Conservation (phyloP, 2,797 vertebrate genomes). For the Spinus pinus region DNA sequence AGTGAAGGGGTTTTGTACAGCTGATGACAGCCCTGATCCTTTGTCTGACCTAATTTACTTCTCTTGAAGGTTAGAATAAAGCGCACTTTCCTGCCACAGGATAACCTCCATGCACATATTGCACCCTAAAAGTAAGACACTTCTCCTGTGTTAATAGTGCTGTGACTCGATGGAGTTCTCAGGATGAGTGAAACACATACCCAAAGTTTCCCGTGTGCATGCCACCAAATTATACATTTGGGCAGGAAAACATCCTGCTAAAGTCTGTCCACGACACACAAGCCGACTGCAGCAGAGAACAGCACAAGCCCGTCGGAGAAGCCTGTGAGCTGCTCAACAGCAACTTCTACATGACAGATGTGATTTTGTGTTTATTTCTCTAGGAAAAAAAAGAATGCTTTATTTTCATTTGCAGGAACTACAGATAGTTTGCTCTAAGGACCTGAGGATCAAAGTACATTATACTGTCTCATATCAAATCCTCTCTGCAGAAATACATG, state of each 20-base stretch:
- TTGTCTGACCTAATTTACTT: constrained; percentile 82
- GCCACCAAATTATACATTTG: not conserved
- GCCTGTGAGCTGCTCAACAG: not conserved
- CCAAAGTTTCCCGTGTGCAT: not conserved
- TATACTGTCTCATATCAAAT: not conserved
- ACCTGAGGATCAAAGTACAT: not conserved
- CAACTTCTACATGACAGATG: constrained; percentile 38
- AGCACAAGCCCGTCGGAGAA: not conserved
- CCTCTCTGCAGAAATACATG: not conserved
- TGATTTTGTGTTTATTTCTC: constrained; percentile 30
- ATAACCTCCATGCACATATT: constrained; percentile 11
- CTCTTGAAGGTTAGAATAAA: constrained; percentile 74
- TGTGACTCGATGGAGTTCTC: not conserved
- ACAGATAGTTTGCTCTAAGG: not conserved
- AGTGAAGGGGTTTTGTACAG: constrained; percentile 64
- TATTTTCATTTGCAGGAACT: not conserved
- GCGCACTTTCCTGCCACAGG: constrained; percentile 26
- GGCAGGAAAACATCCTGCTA: not conserved
- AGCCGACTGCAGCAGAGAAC: not conserved
- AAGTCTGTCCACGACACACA: not conserved
- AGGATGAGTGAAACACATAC: not conserved
- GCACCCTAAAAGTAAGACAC: not conserved
- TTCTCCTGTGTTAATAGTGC: not conserved
- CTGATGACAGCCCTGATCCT: constrained; percentile 72
- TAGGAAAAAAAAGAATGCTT: not conserved